Evolutionary conservation across 2,888 invertebrate species (phyloP), one percentile per base, ranked within the genome.

Genomic region (Embidobia sp.): DNA sequence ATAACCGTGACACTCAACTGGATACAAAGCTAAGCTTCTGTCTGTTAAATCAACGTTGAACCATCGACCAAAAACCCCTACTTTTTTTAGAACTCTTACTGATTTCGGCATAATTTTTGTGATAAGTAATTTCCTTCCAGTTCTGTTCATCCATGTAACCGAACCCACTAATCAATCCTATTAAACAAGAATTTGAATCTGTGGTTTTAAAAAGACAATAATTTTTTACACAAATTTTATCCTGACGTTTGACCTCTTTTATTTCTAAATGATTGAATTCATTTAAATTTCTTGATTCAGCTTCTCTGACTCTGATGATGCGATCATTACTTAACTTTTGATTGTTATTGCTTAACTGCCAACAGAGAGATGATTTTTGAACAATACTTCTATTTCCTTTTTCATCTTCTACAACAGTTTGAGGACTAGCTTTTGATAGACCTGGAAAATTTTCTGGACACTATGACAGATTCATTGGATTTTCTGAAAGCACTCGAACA

Each of bases 1-100:
- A 27, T 46, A 46, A 13, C 46, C 46, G 26, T 46, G 27, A 27
- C 46, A 46, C 5, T 27, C 8, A 8, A 46, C 27, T 27, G 46
- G 27, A 3, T 46, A 3, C 27, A 46, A 27, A 13, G 15, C 46
- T 27, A 46, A 46, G 8, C 46, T 27, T 15, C 46, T 46, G 15
- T 46, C 27, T 7, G 13, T 46, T 13, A 7, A 5, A 46, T 46
- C 15, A 46, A 46, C 15, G 22, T 5, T 27, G 11, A 46, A 46
- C 46, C 27, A 46, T 27, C 27, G 13, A 27, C 7, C 26, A 46
- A 46, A 26, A 27, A 46, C 27, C 8, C 27, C 46, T 46, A 46
- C 13, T 46, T 44, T 44, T 22, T 11, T 44, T 7, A 16, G 22
- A 11, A 44, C 11, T 44, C 16, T 44, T 4, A 3, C 11, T 1